phyloP scores from a whole-genome alignment of 2,888 invertebrate species.

The Podabrus alpinus region DNA sequence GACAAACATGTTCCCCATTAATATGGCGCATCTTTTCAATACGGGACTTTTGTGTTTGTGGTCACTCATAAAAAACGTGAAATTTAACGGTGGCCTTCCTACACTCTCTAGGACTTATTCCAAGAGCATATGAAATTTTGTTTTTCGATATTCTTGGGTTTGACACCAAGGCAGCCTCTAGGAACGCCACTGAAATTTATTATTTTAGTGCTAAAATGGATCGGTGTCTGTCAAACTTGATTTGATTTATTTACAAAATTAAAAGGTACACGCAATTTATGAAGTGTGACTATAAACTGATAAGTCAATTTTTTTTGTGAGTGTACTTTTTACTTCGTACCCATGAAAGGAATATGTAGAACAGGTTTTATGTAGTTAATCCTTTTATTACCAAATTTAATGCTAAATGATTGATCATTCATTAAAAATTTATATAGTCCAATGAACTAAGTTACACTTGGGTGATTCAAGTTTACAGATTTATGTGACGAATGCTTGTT shows the following conservation, averaged over 20 bases:
- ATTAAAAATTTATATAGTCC: not conserved
- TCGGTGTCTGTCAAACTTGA: no score
- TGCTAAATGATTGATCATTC: not conserved
- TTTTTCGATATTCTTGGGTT: no score
- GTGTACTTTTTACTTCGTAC: not conserved
- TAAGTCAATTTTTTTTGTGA: not conserved
- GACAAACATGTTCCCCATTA: not conserved
- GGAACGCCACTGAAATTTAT: not conserved
- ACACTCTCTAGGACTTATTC: no score
- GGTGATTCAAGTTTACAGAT: not conserved
- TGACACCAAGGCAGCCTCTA: not conserved
- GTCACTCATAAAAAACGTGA: not conserved
- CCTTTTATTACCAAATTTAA: not conserved
- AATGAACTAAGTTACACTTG: not conserved
- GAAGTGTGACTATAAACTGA: not conserved
- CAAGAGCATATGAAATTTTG: not conserved
- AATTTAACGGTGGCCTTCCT: not conserved
- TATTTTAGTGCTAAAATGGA: no score
- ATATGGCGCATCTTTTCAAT: not conserved
- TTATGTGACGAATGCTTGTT: no score
- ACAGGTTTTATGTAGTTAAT: not conserved
- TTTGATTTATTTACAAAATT: no score
- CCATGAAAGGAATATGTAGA: not conserved
- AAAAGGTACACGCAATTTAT: not conserved
- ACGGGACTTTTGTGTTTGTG: not conserved